phyloP scores from a whole-genome alignment of 2,888 invertebrate genomes.

The Andricus curvator region DNA sequence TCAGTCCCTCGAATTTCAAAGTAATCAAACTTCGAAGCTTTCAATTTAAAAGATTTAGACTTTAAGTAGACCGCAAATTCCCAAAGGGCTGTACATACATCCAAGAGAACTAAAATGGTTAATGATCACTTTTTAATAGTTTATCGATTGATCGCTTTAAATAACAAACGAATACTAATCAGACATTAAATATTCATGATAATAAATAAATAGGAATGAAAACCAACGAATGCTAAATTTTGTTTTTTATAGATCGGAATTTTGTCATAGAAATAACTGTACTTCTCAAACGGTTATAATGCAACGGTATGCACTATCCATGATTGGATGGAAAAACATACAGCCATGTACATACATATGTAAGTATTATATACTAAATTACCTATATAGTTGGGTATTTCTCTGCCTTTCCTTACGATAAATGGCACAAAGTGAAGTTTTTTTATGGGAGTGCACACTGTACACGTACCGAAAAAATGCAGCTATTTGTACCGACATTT shows the following conservation, averaged over 20 bases:
- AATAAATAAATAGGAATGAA: too few relatives aligned
- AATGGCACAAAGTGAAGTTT: slow-evolving; percentile 11
- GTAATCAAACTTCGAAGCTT: slow-evolving; percentile 31
- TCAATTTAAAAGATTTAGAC: slow-evolving; percentile 33
- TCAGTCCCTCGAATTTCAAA: slow-evolving; percentile 9
- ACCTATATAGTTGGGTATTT: not conserved
- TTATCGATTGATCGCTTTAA: too few relatives aligned
- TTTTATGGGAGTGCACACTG: not conserved
- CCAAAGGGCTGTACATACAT: not conserved
- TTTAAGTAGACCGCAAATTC: slow-evolving; percentile 22
- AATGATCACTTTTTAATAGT: not conserved
- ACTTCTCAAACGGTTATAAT: slow-evolving; percentile 1
- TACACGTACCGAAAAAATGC: too few relatives aligned
- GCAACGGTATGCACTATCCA: not conserved
- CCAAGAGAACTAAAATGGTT: not conserved
- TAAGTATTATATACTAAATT: not conserved
- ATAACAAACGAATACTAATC: too few relatives aligned
- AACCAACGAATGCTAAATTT: too few relatives aligned
- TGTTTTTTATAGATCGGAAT: too few relatives aligned
- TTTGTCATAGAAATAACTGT: not conserved
- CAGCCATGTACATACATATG: not conserved
- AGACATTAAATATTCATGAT: too few relatives aligned
- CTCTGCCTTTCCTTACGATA: not conserved
- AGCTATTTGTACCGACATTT: too few relatives aligned
- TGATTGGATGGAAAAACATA: not conserved